Conservation (phyloP, 2,888 invertebrate genomes). For the Sarcophaga caerulescens region DNA sequence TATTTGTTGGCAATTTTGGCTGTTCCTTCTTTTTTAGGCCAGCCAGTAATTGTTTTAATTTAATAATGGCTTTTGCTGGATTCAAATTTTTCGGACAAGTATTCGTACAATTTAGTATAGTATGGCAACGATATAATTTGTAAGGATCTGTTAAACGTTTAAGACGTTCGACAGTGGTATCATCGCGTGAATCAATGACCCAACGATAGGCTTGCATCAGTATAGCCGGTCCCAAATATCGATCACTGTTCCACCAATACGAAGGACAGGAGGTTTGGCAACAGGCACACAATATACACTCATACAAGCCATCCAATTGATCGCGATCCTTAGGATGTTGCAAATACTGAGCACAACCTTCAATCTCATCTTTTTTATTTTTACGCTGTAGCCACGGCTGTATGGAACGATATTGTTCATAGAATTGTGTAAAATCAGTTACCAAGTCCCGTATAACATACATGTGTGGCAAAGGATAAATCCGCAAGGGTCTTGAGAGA, state of each 20-base stretch:
- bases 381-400: constrained; percentile 95
- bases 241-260: constrained; percentile 99
- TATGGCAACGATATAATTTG: constrained; percentile 96
- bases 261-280: constrained; percentile 98
- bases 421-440: constrained; percentile 97
- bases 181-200: constrained; percentile 97
- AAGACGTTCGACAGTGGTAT: constrained; percentile 88
- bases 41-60: constrained; percentile 93
- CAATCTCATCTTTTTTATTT: constrained; percentile 81
- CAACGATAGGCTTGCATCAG: constrained; percentile 99
- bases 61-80: constrained; percentile 96
- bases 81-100: constrained; percentile 98
- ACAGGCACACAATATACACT: constrained; percentile 98
- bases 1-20: constrained; percentile 87
- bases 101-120: constrained; percentile 97
- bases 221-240: constrained; percentile 98
- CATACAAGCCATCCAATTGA: constrained; percentile 96
- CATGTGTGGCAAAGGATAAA: constrained; percentile 99
- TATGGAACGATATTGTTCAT: constrained; percentile 95
- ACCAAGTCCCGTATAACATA: constrained; percentile 97
- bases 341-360: constrained; percentile 89
- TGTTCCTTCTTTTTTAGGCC: constrained; percentile 89
- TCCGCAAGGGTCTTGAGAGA: constrained; percentile 86
- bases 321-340: constrained; percentile 94
- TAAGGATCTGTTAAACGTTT: constrained; percentile 91